Base-by-base conservation (phyloP, 2,888 invertebrate genomes). In the Fragum fragum region DNA sequence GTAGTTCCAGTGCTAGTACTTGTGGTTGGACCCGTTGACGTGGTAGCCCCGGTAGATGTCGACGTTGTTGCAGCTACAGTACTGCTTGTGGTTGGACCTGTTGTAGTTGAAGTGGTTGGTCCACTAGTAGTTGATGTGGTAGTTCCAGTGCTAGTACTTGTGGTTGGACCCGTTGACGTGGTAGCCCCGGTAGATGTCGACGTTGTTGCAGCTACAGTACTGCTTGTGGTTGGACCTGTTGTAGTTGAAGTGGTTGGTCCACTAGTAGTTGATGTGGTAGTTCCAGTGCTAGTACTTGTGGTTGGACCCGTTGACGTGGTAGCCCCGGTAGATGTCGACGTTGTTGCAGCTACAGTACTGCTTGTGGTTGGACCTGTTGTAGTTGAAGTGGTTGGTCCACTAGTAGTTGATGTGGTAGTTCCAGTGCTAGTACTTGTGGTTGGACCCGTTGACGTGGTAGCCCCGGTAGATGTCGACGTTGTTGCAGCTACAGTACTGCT, bases 1-100 rank as follows among this genome's bases (percentile, higher is more conserved):
- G 47, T 47, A 47, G 47, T 14, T 47, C 47, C 47, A 47, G 47
- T 47, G 47, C 47, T 47, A 47, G 47, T 47, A 47, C 47, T 47
- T 47, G 47, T 9, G 5, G 47, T 47, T 18, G 47, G 18, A 47
- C 47, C 47, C 16, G 47, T 47, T 47, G 47, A 47, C 47, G 16
- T 14, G 3, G 47, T 47, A 47, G 47, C 47, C 47, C 47, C 16
- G 47, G 47, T 47, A 5, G 47, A 47, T 47, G 47, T 47, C 47
- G 47, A 47, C 47, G 47, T 47, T 47, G 47, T 47, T 47, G 47
- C 47, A 47, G 47, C 47, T 47, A 14, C 16, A 47, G 47, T 47
- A 47, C 47, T 47, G 47, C 47, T 47, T 47, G 47, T 47, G 18
- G 47, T 47, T 14, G 47, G 47, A 47, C 47, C 47, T 47, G 47